A percentile compares a stretch with the other conserved stretches of the same genome.
phyloP scores from a whole-genome alignment of 2,888 invertebrate species.

The Athalia cordata region DNA sequence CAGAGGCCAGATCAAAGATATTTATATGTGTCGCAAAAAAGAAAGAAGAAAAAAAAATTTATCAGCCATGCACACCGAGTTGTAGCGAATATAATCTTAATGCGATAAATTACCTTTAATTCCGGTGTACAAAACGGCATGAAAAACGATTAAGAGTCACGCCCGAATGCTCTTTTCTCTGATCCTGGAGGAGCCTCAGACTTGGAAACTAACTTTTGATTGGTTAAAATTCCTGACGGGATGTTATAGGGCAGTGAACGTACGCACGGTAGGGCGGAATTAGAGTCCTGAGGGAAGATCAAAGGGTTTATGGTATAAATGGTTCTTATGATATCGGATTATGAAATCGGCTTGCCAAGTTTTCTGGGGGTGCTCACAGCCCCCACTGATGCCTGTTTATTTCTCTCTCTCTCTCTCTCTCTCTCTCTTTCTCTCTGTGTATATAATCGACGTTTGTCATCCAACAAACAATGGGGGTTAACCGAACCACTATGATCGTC shows the following conservation, averaged over 20 bases:
- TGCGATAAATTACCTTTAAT: too few relatives aligned
- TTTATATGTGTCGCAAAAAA: too few relatives aligned
- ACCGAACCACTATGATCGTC: conserved; percentile 13
- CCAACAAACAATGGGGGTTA: conserved; percentile 18
- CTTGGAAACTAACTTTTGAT: background rate
- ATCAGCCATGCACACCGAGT: too few relatives aligned
- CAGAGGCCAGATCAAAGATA: too few relatives aligned
- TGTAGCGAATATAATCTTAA: too few relatives aligned
- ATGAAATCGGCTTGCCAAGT: background rate
- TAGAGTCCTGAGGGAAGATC: conserved; percentile 2
- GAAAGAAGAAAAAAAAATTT: too few relatives aligned
- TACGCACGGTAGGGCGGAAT: background rate
- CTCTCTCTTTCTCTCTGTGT: too few relatives aligned
- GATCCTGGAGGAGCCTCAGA: too few relatives aligned
- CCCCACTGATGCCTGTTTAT: background rate
- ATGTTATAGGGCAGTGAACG: background rate
- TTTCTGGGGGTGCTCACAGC: background rate
- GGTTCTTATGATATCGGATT: background rate
- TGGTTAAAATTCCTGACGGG: background rate
- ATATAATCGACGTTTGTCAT: conserved; percentile 15
- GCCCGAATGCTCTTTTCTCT: too few relatives aligned
- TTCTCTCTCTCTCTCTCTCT: background rate
- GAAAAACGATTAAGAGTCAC: too few relatives aligned
- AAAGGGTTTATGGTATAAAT: background rate
- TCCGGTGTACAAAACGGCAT: too few relatives aligned